These are phyloP conservation scores for Orthonychiurus folsomi DNA, from an alignment of 2,888 invertebrate genomes.

Conservation along the genomic window DNA sequence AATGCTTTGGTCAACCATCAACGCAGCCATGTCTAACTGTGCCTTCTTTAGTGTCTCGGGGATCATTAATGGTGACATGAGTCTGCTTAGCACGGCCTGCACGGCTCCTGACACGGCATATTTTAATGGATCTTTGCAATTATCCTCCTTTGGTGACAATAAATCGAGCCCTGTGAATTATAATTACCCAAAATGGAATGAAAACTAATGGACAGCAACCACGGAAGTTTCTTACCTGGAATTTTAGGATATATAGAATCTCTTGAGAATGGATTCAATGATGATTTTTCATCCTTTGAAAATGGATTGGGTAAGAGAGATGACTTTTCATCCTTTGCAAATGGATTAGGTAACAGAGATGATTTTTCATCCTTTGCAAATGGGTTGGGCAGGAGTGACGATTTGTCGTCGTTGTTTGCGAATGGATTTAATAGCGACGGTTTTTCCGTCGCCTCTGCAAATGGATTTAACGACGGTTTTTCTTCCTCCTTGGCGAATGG, in stretches of 20 bases:
- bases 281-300: no score
- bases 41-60: background rate
- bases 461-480: background rate
- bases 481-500: background rate
- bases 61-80: background rate
- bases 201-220: background rate
- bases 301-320: no score
- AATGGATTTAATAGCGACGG: no score
- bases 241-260: no score
- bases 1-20: background rate
- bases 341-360: no score
- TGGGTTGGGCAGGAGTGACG: no score
- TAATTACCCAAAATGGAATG: background rate
- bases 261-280: no score
- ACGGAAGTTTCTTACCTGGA: background rate
- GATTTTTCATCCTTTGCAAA: no score
- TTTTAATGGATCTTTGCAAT: slow-evolving; percentile 6
- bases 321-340: no score
- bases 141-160: background rate
- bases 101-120: background rate
- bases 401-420: no score
- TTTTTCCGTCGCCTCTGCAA: no score
- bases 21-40: background rate
- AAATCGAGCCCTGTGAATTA: background rate
- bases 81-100: background rate